These are phyloP conservation scores for Caenorhabditis uteleia DNA, from an alignment of 2,888 invertebrate species.

Conservation along the genomic window DNA sequence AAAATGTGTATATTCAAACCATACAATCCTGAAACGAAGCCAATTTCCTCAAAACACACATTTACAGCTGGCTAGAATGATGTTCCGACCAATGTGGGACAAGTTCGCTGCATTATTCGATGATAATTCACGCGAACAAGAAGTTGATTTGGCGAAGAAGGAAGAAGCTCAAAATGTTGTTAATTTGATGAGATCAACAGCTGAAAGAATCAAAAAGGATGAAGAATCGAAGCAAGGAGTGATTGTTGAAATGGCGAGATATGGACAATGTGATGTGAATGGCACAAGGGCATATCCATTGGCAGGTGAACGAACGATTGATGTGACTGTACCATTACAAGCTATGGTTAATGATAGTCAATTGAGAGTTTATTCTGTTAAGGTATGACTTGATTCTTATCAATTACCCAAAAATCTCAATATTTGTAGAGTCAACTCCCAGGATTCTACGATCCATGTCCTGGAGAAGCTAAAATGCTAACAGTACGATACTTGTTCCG, in stretches of 20 bases:
- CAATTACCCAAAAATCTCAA: not conserved
- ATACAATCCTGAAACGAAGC: not conserved
- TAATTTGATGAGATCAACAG: conserved; percentile 88
- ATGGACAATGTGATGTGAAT: conserved; percentile 47
- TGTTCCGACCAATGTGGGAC: conserved; percentile 56
- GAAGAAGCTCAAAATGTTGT: conserved; percentile 60
- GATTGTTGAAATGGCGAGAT: conserved; percentile 80
- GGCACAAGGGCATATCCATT: conserved; percentile 60
- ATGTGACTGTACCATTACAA: conserved; percentile 92
- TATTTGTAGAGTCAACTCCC: conserved; percentile 85
- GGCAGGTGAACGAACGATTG: conserved; percentile 71
- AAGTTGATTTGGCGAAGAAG: conserved; percentile 61
- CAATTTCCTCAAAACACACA: not conserved
- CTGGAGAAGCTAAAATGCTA: conserved; percentile 86
- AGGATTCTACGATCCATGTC: conserved; percentile 93
- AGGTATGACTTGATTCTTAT: conserved; percentile 38
- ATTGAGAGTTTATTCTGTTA: conserved; percentile 72
- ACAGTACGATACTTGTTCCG: conserved; percentile 86
- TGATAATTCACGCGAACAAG: conserved; percentile 48
- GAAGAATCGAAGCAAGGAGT: conserved; percentile 85
- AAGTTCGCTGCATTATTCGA: conserved; percentile 50
- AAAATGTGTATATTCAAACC: not conserved
- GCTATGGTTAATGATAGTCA: conserved; percentile 90
- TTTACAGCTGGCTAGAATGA: conserved; percentile 29
- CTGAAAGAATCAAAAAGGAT: conserved; percentile 81